Evolutionary conservation across 2,797 vertebrate species (phyloP), one percentile per base, ranked within the genome.

Genomic region (Paramormyrops hopkinsi): DNA sequence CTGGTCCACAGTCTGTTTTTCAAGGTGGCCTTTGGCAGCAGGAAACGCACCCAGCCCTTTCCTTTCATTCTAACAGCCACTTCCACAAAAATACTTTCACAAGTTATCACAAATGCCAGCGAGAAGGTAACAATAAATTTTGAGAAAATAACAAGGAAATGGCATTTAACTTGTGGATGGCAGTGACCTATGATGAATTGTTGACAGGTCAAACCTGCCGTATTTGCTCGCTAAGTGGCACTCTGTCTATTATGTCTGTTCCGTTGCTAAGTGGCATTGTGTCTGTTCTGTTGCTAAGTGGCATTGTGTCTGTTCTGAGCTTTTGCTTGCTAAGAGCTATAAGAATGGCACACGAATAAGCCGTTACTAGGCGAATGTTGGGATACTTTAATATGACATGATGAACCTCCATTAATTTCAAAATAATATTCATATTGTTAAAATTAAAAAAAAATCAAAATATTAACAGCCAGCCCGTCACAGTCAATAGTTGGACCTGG

Each of bases 11-110:
- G 86, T 25, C 19, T 89, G 86, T 88, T 86, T 44, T 56, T 83
- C 89, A 46, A 90, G 90, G 62, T 11, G 53, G 53, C n/a, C 53
- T 76, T 54, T 73, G 87, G 46, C 76, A n/a, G 88, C 54, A 90
- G 48, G 91, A 89, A 88, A 91, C 84, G 88, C 92, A 90, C 90
- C 93, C 94, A 94, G 95, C 94, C 94, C 93, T 93, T 95, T 96
- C 95, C 95, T 91, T 88, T 93, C 53, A 95, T 96, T 96, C 94
- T 95, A 90, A 89, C 89, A 65, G 56, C 37, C 5, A 37, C 48
- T 54, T 88, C 69, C 48, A 51, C 82, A 51, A 51, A 85, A 48
- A 50, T 25, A 50, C 82, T 51, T 50, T 50, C 44, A 51, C 87
- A 90, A 83, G n/a, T 87, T 79, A 69, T 73, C 88, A 54, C 51